Conservation (phyloP, 2,888 invertebrate species). For the Sinopyrophorus schimmeli region DNA sequence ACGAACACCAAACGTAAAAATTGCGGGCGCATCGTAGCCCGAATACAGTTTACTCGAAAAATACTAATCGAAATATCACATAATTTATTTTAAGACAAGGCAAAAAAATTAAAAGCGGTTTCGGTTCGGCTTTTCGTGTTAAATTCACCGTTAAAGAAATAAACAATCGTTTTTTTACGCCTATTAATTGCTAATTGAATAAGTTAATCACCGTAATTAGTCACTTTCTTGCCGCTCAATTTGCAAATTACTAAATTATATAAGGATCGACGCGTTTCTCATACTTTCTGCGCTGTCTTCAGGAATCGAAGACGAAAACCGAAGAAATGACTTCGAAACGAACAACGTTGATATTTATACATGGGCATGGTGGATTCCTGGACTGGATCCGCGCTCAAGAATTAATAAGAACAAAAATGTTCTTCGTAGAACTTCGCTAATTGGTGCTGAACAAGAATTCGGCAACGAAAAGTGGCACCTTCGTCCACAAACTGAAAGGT, state of each 20-base stretch:
- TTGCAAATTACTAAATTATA: conserved; percentile 4
- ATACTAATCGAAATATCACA: no score
- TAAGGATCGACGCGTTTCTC: neutral
- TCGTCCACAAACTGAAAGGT: no score
- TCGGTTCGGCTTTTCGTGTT: no score
- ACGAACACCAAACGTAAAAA: conserved; percentile 20
- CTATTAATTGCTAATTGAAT: conserved; percentile 4
- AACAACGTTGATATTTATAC: conserved; percentile 13
- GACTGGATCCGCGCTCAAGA: conserved; percentile 9
- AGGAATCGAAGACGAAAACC: neutral
- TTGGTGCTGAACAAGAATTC: conserved; percentile 8
- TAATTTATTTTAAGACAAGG: no score
- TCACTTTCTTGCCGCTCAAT: conserved; percentile 8
- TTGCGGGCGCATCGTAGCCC: no score
- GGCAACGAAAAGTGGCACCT: conserved; percentile 4
- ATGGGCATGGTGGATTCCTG: conserved; percentile 10
- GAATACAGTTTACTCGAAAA: no score
- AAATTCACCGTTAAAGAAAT: neutral
- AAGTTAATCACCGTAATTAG: conserved; percentile 10
- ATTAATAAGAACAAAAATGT: conserved; percentile 14
- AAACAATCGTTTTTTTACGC: conserved; percentile 1
- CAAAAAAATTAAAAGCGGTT: no score
- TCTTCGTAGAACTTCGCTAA: conserved; percentile 10
- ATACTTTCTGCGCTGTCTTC: neutral
- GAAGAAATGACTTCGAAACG: conserved; percentile 6